Evolutionary conservation across 2,797 vertebrate genomes (phyloP), one percentile per base, ranked within the genome.

Genomic region (Lindbergichthys nudifrons): DNA sequence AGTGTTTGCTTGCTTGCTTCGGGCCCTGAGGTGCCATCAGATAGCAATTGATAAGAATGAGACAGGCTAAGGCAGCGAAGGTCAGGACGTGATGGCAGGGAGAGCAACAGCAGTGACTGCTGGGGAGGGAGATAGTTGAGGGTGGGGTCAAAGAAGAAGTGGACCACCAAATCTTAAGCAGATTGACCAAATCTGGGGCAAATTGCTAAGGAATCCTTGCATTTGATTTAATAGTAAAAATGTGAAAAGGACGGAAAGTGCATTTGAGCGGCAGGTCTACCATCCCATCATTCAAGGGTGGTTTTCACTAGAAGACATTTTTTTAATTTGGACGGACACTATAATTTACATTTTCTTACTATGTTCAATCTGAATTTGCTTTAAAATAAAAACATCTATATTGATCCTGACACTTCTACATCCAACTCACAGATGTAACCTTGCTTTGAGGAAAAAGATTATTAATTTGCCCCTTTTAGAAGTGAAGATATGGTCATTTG

Each of bases 61-160:
- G 84, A 91, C 84, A 84, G 75, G 81, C 76, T 30, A 65, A 83
- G 84, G 82, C 79, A 78, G 75, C 61, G 39, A 85, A 90, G 91
- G 89, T 92, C 91, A 87, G 45, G 65, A 48, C 65, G 78, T 16
- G 45, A 56, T 70, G 73, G 50, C 81, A 75, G 52, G 2, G 42
- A 80, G 78, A 85, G 66, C 78, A 85, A 64, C 70, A 73, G 45
- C 65, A 69, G 74, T 79, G 60, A 15, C 41, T 48, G 63, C 69
- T 21, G 16, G 47, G 61, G 60, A 65, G 65, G 36, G 18, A 72
- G 48, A 57, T 52, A 52, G 61, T 74, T 19, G 13, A 23, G 26
- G 76, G 41, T 61, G 5, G 26, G 70, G 81, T 78, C 73, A 81
- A 78, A 84, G 62, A 88, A 61, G 64, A 77, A 58, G 23, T 50